Base-by-base conservation (phyloP, 2,888 invertebrate species). In the Phyto melanocephala region DNA sequence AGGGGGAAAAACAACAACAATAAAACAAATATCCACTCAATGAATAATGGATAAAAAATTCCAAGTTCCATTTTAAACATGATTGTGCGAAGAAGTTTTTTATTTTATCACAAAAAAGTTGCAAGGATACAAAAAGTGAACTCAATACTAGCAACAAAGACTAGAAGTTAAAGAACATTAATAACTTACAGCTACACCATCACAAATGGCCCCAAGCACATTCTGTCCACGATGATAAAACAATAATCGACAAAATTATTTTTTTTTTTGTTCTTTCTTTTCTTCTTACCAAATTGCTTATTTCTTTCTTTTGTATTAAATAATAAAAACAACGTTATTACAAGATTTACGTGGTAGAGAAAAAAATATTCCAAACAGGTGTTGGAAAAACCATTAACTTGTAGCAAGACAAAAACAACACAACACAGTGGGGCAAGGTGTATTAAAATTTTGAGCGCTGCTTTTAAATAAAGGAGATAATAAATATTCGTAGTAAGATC, bases 101-200 rank as follows among this genome's bases (percentile, higher is more conserved):
- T 47, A 8, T 28, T 45, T 54, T 6, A 4, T n/a, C n/a, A n/a
- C n/a, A 58, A 22, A 50, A 50, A 72, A 60, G 15, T 62, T 52
- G 28, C 15, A 42, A 60, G 7, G 56, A 13, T 33, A n/a, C 40
- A 52, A 17, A 54, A 33, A n/a, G n/a, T n/a, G n/a, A n/a, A n/a
- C n/a, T n/a, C n/a, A 45, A 28, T 10, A 54, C 33, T n/a, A n/a
- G n/a, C 37, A 24, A 22, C 15, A 52, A 62, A 35, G 54, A 33
- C 5, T 17, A n/a, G 7, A 60, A 68, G 68, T 70, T 20, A 24
- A 54, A 37, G 11, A 62, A 70, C 68, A 62, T 70, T 62, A 77
- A 77, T 68, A 77, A 77, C 70, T 70, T 62, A 28, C 62, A 77
- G 70, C 77, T 52, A 62, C n/a, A n/a, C 45, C 62, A 77, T 33